Evolutionary conservation across 2,797 vertebrate genomes (phyloP), one percentile per base, ranked within the genome.

Genomic region (Tenualosa thibaudeaui): DNA sequence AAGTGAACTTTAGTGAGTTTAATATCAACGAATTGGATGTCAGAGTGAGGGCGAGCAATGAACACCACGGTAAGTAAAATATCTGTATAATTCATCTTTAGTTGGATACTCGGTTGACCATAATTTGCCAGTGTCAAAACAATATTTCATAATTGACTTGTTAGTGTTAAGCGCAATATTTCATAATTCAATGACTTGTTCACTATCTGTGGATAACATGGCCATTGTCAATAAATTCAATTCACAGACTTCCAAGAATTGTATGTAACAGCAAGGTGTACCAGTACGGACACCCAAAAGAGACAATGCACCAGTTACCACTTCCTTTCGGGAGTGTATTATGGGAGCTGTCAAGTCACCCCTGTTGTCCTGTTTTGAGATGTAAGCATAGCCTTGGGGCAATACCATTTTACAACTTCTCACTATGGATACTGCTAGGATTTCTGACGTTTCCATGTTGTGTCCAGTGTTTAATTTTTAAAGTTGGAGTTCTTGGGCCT

Each of bases 221-320:
- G 3, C 12, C 3, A 71, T 78, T 22, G 13, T 78, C 5, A 22
- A 43, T 6, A 40, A 19, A 43, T 78, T 22, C 6, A n/a, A 37
- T 78, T 78, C 6, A 46, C 71, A 78, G n/a, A 86, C 43, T 89
- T 86, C 85, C 24, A 75, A 83, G 75, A 85, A 62, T 82, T 22
- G 82, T 85, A 90, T 93, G 91, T 88, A 93, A 93, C 58, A 58
- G 37, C 86, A 87, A 90, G 68, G 68, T 92, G 91, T 89, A 90
- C 91, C 88, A 83, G 83, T 83, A 90, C 87, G 86, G 88, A 89
- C 82, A 86, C 68, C 87, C 84, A 90, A 87, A 91, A 91, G 91
- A 89, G 93, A 96, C 93, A 91, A 97, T 97, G 97, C 94, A 92
- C 91, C 89, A 95, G 90, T 87, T 94, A 91, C 90, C 90, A 82